phyloP scores from a whole-genome alignment of 2,888 invertebrate genomes.

The Ophion costatus region DNA sequence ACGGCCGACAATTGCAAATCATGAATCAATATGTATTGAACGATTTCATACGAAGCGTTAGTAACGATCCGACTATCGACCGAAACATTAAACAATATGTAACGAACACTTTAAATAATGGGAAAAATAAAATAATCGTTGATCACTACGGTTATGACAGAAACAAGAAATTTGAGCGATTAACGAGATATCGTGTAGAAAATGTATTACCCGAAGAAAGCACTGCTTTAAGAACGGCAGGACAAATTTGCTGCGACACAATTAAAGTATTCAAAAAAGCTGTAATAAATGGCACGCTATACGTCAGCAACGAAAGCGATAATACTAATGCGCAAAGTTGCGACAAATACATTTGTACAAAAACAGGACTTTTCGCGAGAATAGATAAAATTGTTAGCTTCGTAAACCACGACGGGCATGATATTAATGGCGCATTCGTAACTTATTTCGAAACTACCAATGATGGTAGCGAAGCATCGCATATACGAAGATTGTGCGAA shows the following conservation, averaged over 20 bases:
- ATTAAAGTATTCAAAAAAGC: conserved; percentile 2
- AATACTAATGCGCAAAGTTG: not conserved
- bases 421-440: conserved; percentile 3
- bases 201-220: not conserved
- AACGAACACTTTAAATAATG: conserved; percentile 1
- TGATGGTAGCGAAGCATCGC: not conserved
- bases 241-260: not conserved
- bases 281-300: not conserved
- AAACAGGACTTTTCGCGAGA: conserved; percentile 20
- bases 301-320: not conserved
- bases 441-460: not conserved
- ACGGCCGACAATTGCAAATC: conserved; percentile 28
- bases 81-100: not conserved
- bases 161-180: conserved; percentile 1
- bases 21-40: conserved; percentile 32
- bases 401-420: not conserved
- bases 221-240: not conserved
- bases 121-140: not conserved
- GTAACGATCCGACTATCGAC: not conserved
- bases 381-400: conserved; percentile 23
- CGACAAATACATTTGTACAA: conserved; percentile 18
- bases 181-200: not conserved
- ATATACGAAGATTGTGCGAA: conserved; percentile 1
- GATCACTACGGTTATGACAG: not conserved
- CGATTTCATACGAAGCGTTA: conserved; percentile 20